phyloP scores from a whole-genome alignment of 1,140 invertebrate genomes.

The Temnothorax curvispinosus region DNA sequence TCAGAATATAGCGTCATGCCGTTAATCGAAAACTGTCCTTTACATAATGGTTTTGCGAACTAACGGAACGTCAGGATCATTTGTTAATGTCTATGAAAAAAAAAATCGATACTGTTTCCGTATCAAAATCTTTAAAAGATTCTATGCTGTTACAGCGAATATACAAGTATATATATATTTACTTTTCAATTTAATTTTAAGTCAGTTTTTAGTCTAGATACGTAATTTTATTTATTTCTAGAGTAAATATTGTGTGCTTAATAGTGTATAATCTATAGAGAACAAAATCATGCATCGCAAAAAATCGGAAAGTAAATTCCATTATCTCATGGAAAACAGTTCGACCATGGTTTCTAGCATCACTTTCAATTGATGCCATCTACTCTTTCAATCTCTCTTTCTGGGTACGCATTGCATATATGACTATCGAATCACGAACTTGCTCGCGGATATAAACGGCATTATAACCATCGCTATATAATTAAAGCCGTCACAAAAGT shows the following conservation, averaged over 20 bases:
- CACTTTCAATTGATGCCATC: background rate
- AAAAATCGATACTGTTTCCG: background rate
- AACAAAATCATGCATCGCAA: background rate
- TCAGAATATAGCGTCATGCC: constrained; percentile 1
- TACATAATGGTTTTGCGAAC: background rate
- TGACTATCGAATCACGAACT: constrained; percentile 11
- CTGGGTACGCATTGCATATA: background rate
- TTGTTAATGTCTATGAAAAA: background rate
- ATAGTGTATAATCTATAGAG: background rate
- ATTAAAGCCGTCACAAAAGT: constrained; percentile 54
- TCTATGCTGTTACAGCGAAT: background rate
- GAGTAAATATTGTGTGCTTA: background rate
- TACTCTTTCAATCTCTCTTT: background rate
- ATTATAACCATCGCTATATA: constrained; percentile 16
- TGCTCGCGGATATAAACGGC: background rate
- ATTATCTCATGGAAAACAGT: constrained; percentile 44
- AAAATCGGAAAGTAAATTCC: constrained; percentile 22
- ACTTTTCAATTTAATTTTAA: background rate
- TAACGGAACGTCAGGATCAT: background rate
- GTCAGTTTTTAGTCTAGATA: background rate
- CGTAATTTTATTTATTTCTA: background rate
- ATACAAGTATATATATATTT: background rate
- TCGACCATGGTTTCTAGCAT: background rate
- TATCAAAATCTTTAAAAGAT: background rate
- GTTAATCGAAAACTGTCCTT: constrained; percentile 35